These are phyloP conservation scores for Oceanodroma tethys DNA, from an alignment of 2,113 vertebrate species.

Conservation along the genomic window DNA sequence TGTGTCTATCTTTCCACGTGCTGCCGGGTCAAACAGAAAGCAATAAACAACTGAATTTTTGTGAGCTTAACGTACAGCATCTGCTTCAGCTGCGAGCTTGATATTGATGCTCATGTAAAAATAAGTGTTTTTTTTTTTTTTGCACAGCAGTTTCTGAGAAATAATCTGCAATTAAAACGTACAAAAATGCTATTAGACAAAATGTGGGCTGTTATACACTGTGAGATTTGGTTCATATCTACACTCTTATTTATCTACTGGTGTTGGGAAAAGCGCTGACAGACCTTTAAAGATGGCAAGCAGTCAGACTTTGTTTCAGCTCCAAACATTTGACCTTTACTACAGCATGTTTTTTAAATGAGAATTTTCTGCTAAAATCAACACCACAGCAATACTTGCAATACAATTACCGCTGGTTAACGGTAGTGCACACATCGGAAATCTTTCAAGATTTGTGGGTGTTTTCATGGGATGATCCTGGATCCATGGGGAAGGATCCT, in stretches of 20 bases:
- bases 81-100: background rate
- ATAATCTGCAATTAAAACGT: background rate
- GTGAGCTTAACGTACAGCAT: background rate
- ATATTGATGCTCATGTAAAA: background rate
- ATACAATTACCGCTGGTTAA: background rate
- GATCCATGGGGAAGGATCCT: rapidly evolving
- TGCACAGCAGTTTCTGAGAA: background rate
- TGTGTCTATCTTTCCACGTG: rapidly evolving
- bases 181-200: background rate
- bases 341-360: background rate
- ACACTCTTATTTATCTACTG: background rate
- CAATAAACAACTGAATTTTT: background rate
- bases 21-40: background rate
- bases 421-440: rapidly evolving
- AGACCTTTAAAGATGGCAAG: background rate
- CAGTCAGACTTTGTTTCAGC: background rate
- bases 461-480: background rate
- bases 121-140: background rate
- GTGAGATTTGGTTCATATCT: background rate
- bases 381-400: rapidly evolving
- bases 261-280: background rate
- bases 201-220: rapidly evolving
- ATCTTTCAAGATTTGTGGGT: background rate
- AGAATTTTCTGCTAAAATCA: background rate
- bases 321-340: background rate